Conservation (phyloP, 23 tunicate genomes). For the Styela plicata region DNA sequence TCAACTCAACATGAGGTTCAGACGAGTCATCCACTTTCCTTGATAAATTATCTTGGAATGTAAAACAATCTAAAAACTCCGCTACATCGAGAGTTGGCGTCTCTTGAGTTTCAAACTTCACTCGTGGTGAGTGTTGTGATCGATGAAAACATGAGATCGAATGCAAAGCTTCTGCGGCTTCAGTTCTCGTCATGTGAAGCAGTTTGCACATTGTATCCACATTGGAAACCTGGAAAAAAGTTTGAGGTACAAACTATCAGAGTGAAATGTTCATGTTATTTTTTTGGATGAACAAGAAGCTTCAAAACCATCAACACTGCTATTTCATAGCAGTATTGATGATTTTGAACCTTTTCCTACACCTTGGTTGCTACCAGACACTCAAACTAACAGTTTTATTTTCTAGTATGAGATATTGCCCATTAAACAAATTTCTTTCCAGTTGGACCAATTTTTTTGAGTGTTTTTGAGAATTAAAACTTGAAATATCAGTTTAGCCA, state of each 20-base stretch:
- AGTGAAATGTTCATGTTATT: background rate
- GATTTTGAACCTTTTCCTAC: no score
- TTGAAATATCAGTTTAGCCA: no score
- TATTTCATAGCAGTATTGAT: no score
- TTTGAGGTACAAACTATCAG: no score
- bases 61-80: conserved; percentile 18
- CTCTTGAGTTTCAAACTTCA: conserved; percentile 8
- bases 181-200: conserved; percentile 31
- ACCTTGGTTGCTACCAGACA: no score
- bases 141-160: background rate
- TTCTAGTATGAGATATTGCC: no score
- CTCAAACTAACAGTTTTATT: no score
- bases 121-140: conserved; percentile 5
- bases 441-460: no score
- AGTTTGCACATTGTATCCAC: conserved; percentile 22
- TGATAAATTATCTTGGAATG: background rate
- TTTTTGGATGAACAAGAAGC: no score
- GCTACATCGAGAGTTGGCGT: conserved; percentile 17
- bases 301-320: no score
- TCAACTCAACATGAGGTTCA: background rate
- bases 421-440: no score
- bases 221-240: conserved; percentile 13
- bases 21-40: background rate
- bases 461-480: no score
- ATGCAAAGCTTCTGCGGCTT: conserved; percentile 20